Conservation (phyloP, 35 echinoderm and acorn worm species). For the Anneissia japonica region DNA sequence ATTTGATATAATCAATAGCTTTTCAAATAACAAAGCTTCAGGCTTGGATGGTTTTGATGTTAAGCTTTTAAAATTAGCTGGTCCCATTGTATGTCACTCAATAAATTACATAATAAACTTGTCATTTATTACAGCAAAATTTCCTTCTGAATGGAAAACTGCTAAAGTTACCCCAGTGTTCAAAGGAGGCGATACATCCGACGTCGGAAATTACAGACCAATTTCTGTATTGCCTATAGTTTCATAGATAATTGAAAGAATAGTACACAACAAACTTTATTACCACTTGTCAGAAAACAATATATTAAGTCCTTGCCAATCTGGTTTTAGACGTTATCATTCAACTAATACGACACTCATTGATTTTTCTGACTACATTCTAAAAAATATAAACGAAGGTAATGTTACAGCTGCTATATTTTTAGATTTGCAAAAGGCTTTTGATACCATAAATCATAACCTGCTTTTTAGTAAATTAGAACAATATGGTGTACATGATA, state of each 20-base stretch:
- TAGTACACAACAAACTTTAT: constrained; percentile 20
- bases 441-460: no score
- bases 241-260: constrained; percentile 2
- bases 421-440: no score
- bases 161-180: constrained; percentile 9
- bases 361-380: neutral
- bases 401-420: neutral
- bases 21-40: no score
- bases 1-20: no score
- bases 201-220: constrained; percentile 13
- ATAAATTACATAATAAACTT: neutral
- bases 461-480: no score
- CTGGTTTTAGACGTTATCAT: neutral
- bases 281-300: neutral
- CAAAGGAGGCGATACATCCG: neutral
- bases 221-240: constrained; percentile 14
- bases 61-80: no score
- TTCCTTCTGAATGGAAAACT: constrained; percentile 3
- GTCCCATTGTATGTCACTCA: no score
- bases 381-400: neutral
- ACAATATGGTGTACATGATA: no score
- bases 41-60: no score
- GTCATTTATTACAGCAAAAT: neutral
- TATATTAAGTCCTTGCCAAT: neutral
- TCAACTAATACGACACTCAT: neutral